Conservation (phyloP, 2,113 vertebrate species). For the Gobius niger region DNA sequence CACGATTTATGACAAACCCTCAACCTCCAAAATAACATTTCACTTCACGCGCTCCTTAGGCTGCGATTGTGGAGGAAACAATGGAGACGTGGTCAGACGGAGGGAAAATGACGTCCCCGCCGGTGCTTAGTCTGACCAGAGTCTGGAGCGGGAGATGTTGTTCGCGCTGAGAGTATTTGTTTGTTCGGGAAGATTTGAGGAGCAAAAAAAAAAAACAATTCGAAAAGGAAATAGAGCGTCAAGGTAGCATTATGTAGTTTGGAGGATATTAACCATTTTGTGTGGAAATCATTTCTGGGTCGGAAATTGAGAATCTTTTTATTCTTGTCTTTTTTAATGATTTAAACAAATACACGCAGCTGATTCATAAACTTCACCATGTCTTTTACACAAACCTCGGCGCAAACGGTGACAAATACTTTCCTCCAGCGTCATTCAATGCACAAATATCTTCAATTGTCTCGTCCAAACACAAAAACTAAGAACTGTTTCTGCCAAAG, state of each 20-base stretch:
- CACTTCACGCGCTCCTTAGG: constrained; percentile 33
- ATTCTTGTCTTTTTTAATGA: no score
- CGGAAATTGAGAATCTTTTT: no score
- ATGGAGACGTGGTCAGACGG: constrained; percentile 20
- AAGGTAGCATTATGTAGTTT: background rate
- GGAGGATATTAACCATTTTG: background rate
- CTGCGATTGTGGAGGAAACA: constrained; percentile 27
- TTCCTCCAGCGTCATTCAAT: no score
- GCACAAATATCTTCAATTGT: no score
- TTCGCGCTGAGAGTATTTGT: background rate
- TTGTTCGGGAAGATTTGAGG: background rate
- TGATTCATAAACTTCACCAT: no score
- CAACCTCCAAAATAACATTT: constrained; percentile 31
- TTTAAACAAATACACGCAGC: no score
- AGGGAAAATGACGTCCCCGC: constrained; percentile 24
- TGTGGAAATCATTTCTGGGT: background rate
- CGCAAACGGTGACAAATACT: no score
- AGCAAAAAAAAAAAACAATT: background rate
- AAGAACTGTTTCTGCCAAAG: no score
- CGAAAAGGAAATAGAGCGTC: background rate
- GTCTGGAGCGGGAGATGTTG: constrained; percentile 12
- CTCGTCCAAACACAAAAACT: no score
- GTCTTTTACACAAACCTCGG: no score
- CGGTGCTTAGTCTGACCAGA: background rate
- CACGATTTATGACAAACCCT: constrained; percentile 39